Base-by-base conservation (phyloP, 2,113 vertebrate genomes). In the Echinops telfairi region DNA sequence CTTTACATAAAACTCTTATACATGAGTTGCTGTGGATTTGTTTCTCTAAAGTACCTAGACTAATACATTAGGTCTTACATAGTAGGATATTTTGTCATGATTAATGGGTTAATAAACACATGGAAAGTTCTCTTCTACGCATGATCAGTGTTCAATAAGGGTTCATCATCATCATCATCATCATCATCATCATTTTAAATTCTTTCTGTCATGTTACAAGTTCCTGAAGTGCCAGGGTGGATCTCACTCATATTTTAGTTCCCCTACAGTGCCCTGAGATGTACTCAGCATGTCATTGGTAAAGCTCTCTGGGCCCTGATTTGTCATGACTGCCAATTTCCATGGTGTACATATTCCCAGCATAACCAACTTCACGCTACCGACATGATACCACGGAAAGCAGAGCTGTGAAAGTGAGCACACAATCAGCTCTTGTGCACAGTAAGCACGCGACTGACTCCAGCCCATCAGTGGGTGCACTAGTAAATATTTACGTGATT, bases 151-250 rank as follows among this genome's bases (percentile, higher is more conserved):
- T 80, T 36, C 36, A 29, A 2, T 8, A 75, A 64, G 20, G 19
- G n/a, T 22, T n/a, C 38, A 57, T 20, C 31, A 60, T 36, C 16
- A 47, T 47, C 31, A 60, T n/a, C 38, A 57, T 20, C 31, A 60
- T 36, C 16, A 47, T 47, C 31, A 60, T 57, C 16, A 47, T 47
- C 36, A 57, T 47, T 66, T 77, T 53, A 4, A 90, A 86, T 88
- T 82, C 36, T 76, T 64, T 60, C 60, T 62, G 71, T 47, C 83
- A 79, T 82, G 92, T 43, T 31, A 23, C 31, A 86, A 88, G 40
- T n/a, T 73, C n/a, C 36, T 76, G 27, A 77, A 64, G 15, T 60
- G 25, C 31, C 6, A 10, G 31, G 83, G 81, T n/a, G 25, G 17
- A 38, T 71, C 62, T 68, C 29, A 57, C n/a, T 62, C 58, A 68